phyloP scores from a whole-genome alignment of 37 sponge, comb jelly and placozoan species.

The Aphrocallistes beatrix region DNA sequence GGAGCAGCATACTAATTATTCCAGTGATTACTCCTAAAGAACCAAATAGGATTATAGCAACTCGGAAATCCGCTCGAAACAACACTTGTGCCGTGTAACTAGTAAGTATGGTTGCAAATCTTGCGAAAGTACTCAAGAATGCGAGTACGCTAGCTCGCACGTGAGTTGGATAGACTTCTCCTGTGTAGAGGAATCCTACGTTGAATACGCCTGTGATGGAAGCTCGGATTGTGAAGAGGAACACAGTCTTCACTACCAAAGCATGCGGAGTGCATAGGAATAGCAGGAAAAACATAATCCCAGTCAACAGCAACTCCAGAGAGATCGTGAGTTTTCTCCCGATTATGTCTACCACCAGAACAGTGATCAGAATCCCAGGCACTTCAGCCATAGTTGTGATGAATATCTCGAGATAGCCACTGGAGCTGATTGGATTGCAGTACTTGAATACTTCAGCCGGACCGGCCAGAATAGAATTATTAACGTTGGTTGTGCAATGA shows the following conservation, averaged over 20 bases:
- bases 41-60: background rate
- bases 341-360: background rate
- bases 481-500: background rate
- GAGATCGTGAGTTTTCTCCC: background rate
- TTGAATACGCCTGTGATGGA: background rate
- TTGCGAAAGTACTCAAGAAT: background rate
- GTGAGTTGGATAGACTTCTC: constrained; percentile 1
- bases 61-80: background rate
- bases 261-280: background rate
- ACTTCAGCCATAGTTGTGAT: background rate
- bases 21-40: background rate
- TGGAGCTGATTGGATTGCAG: background rate
- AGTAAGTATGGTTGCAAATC: background rate
- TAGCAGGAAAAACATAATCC: background rate
- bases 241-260: background rate
- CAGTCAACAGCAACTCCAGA: background rate
- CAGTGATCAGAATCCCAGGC: background rate
- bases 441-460: background rate
- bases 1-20: constrained; percentile 10
- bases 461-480: background rate
- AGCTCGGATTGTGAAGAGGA: background rate
- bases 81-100: background rate
- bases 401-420: background rate
- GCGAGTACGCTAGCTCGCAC: background rate
- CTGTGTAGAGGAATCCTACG: background rate